phyloP scores from a whole-genome alignment of 2,113 vertebrate genomes.

The Onychorhynchus coronatus region DNA sequence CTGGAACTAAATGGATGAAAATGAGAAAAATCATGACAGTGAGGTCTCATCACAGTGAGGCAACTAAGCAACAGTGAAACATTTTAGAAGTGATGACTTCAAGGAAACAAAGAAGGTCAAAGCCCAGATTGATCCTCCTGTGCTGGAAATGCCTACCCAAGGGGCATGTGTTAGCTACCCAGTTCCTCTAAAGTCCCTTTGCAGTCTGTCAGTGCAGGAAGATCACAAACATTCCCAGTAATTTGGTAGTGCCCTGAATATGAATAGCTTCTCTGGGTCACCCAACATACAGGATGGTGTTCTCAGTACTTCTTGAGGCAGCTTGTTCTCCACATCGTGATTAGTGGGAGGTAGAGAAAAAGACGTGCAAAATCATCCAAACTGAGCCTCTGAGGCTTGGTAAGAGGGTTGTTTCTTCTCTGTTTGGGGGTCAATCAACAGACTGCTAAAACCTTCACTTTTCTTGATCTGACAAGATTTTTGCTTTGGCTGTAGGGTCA shows the following conservation, averaged over 20 bases:
- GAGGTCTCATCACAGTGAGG: not conserved
- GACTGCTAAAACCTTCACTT: not conserved
- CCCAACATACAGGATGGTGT: rapidly evolving
- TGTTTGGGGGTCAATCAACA: not conserved
- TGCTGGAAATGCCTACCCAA: not conserved
- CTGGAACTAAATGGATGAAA: not conserved
- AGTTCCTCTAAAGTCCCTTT: not conserved
- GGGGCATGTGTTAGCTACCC: not conserved
- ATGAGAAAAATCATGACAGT: no score
- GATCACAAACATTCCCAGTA: not conserved
- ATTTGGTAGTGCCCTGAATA: not conserved
- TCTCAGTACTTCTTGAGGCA: not conserved
- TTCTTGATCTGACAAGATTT: not conserved
- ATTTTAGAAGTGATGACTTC: not conserved
- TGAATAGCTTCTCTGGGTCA: not conserved
- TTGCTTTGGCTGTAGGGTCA: not conserved
- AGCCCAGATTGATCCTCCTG: not conserved
- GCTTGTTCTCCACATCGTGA: not conserved
- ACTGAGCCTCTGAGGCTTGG: not conserved
- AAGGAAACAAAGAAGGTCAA: not conserved
- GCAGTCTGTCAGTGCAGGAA: not conserved
- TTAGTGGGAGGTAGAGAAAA: not conserved
- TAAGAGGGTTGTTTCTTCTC: not conserved
- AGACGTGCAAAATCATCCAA: not conserved
- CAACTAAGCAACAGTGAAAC: not conserved